These are phyloP conservation scores for Polypedilum pembai DNA, from an alignment of 1,140 invertebrate genomes.

Conservation along the genomic window DNA sequence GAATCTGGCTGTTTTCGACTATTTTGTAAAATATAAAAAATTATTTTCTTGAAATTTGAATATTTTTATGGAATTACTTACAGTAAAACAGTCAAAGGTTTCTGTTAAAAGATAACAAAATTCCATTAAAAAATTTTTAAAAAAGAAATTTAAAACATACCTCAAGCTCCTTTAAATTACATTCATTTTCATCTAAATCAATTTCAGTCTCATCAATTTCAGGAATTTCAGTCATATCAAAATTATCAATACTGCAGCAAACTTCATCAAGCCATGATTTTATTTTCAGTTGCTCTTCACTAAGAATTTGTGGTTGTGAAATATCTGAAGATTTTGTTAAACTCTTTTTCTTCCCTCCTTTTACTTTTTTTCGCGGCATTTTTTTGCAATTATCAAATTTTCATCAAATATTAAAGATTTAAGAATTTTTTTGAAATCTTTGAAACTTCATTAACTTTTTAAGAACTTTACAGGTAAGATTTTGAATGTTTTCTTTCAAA, in stretches of 20 bases:
- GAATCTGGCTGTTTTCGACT: neutral
- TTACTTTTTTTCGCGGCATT: neutral
- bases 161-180: neutral
- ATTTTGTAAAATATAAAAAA: neutral
- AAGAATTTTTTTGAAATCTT: too few relatives aligned
- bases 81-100: neutral
- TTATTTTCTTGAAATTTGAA: neutral
- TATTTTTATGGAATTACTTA: neutral
- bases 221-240: neutral
- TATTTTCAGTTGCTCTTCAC: neutral
- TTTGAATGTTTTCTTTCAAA: too few relatives aligned
- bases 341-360: neutral
- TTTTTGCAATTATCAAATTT: neutral
- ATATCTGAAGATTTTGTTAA: neutral
- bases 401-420: too few relatives aligned
- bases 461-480: too few relatives aligned
- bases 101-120: neutral
- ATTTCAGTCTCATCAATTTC: slow-evolving; percentile 6
- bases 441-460: too few relatives aligned
- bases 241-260: neutral
- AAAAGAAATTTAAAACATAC: neutral
- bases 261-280: neutral
- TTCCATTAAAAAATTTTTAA: neutral
- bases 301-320: neutral
- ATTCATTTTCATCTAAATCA: slow-evolving; percentile 4